Base-by-base conservation (phyloP, 2,797 vertebrate genomes). In the Gymnopithys bicolor region DNA sequence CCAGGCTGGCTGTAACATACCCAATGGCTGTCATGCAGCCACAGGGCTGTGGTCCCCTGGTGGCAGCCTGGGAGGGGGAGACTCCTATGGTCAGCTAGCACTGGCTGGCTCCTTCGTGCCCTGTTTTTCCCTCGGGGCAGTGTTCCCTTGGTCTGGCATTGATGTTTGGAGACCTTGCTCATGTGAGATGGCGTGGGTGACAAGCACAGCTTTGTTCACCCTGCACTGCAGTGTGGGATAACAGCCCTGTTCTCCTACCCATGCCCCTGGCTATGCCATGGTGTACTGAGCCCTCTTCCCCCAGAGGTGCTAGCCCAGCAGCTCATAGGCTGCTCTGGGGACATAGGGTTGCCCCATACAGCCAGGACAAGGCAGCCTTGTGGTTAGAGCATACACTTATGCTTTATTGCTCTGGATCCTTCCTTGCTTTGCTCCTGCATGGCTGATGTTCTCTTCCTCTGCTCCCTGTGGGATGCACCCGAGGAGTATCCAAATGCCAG, bases 111-210 rank as follows among this genome's bases (percentile, higher is more conserved):
- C 37, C 78, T 73, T 86, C 17, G 1, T 76, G 48, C 35, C 37
- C 67, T 52, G 32, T 73, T 82, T 41, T 82, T 66, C 48, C 39
- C 55, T 66, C 9, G 13, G 67, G 66, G 17, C 41, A 90, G 33
- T 22, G 58, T 78, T 91, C 85, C 49, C 52, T 63, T 18, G 13
- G 70, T 37, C 69, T 63, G 55, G 70, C 17, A 1, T n/a, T 80
- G 68, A 58, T 74, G 32, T 58, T 35, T 22, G 10, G 59, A 85
- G 84, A 67, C 68, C 84, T 87, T 0, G 0, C 79, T 94, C 95
- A 92, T 56, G 70, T 95, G 94, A 93, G 89, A 24, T 2, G 0
- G 79, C 4, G 91, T 96, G 95, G 96, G 96, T 87, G 75, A 96
- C 95, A 96, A 93, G 64, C 13, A 17, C 0, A 0, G 79, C 95